Percentiles rank a stretch among this genome's conserved stretches.
Evolutionary conservation across 2,113 vertebrate species (phyloP).

Genomic region (Neogale vison): DNA sequence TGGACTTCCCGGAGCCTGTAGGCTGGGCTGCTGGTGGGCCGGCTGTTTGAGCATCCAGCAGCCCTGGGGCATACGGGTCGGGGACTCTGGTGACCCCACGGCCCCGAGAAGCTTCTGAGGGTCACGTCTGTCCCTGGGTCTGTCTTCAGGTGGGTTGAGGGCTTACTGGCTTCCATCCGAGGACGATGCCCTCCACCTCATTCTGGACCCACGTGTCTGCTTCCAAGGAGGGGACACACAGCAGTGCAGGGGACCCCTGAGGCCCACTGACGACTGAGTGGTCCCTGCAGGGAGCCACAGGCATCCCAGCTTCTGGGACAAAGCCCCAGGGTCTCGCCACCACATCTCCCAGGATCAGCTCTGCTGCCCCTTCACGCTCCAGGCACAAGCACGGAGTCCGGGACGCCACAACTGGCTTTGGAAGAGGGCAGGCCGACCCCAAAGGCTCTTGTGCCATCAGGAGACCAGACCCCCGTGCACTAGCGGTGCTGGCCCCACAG

Average conservation of each 20-base stretch:
- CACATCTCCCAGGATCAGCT: not conserved
- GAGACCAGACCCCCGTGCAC: not conserved
- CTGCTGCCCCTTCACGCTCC: fast-evolving
- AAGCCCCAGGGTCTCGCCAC: not conserved
- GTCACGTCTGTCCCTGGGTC: not conserved
- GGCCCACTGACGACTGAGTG: fast-evolving
- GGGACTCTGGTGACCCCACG: not conserved
- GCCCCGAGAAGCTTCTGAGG: not conserved
- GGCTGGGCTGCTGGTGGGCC: not conserved
- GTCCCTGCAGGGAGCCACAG: not conserved
- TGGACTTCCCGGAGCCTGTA: not conserved
- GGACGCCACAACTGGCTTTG: too few species aligned
- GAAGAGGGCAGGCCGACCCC: too few species aligned
- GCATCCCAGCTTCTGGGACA: fast-evolving
- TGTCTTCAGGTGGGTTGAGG: not conserved
- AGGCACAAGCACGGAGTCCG: fast-evolving
- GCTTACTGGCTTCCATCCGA: not conserved
- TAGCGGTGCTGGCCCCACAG: not conserved
- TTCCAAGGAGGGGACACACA: too few species aligned
- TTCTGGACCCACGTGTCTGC: too few species aligned
- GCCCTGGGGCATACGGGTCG: not conserved
- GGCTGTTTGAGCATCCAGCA: not conserved
- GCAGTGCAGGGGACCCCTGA: not conserved
- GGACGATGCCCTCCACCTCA: not conserved
- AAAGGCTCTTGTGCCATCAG: not conserved